Evolutionary conservation across 2,113 vertebrate genomes (phyloP), one percentile per base, ranked within the genome.

Genomic region (Tachysurus vachellii): DNA sequence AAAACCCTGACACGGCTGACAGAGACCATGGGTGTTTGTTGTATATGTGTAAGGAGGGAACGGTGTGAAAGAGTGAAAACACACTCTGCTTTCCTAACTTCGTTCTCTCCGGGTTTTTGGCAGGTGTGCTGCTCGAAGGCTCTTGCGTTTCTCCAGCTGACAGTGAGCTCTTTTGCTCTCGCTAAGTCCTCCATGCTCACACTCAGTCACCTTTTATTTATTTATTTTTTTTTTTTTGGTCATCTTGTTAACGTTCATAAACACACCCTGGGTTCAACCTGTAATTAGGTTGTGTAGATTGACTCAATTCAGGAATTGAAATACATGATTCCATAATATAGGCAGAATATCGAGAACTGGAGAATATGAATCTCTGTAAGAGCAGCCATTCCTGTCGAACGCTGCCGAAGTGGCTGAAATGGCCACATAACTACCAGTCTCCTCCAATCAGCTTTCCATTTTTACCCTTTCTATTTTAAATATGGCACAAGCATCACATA

Each of bases 401-500:
- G 53, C n/a, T 80, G 53, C n/a, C 56, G n/a, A 80, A 80, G 54
- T 80, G 77, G 77, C 73, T 76, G 21, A 26, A 76, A 76, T 76
- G 73, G 26, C 77, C 77, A 80, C 77, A 57, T 57, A 80, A 80
- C 77, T 80, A 80, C 77, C 26, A 80, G 28, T 14, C 50, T 54
- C 17, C 17, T 80, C 19, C 77, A 80, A 31, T 57, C 77, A 19
- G 53, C 7, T 0, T 57, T 80, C 77, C 77, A 57, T 80, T 80
- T 80, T 80, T 56, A 57, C 77, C 53, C 50, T 9, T 80, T 56
- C 77, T 80, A 57, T 80, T 80, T 80, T 36, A 1, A n/a, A 80
- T 28, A 19, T 57, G 77, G 56, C 77, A 56, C 53, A 57, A 19
- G 21, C 54, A 86, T 80, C n/a, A 31, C 53, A 57, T 80, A 53